These are phyloP conservation scores for Podargus strigoides DNA, from an alignment of 2,797 vertebrate genomes.

Conservation along the genomic window DNA sequence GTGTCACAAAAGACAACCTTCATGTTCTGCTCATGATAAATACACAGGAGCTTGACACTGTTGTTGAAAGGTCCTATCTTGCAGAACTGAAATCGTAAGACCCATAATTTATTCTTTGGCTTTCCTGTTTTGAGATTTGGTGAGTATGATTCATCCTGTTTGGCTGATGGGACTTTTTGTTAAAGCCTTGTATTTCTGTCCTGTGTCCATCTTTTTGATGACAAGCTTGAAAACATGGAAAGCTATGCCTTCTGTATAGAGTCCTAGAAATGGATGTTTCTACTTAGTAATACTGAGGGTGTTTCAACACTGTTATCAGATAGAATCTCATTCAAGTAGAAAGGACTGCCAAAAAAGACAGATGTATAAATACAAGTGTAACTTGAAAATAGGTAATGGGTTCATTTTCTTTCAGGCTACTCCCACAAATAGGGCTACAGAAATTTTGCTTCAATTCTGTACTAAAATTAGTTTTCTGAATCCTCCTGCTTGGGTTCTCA, in stretches of 20 bases:
- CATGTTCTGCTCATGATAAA: neutral
- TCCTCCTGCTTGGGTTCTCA: neutral
- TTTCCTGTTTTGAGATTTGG: neutral
- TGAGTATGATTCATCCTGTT: neutral
- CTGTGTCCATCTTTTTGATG: neutral
- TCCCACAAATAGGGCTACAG: neutral
- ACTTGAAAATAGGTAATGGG: neutral
- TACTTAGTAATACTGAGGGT: neutral
- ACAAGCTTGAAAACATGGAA: neutral
- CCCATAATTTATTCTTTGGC: neutral
- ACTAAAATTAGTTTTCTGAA: neutral
- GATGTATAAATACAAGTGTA: neutral
- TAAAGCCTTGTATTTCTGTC: neutral
- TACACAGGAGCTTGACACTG: neutral
- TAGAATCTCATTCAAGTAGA: neutral
- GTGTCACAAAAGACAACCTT: neutral
- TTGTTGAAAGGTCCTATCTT: neutral
- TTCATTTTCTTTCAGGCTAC: neutral
- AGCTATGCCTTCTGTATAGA: neutral
- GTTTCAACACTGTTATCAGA: neutral
- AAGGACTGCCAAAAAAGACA: neutral
- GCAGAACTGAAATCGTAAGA: neutral
- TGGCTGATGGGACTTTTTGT: accelerated
- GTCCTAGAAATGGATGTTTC: neutral
- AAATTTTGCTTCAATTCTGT: neutral